A percentile compares a stretch with the other conserved stretches of the same genome.
Evolutionary conservation across 1,140 invertebrate species (phyloP).

Genomic region (Tenebrio molitor): DNA sequence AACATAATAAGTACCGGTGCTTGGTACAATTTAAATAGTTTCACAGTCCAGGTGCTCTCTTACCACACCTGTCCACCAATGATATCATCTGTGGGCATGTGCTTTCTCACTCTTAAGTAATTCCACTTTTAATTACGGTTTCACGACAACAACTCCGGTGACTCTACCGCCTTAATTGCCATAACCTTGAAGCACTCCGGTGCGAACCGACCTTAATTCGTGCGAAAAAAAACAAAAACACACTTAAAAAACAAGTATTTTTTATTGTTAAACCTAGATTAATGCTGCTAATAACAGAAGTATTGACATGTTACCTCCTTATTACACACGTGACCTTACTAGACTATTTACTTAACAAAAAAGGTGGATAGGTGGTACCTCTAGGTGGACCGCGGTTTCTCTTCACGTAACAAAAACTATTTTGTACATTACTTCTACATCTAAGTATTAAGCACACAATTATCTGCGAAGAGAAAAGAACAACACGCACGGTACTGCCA

Average conservation of each 20-base stretch:
- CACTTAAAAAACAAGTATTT: conserved; percentile 23
- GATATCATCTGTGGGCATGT: too few species aligned
- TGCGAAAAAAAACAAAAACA: conserved; percentile 17
- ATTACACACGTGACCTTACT: neutral
- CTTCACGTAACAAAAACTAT: neutral
- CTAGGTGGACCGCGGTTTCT: neutral
- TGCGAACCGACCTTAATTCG: neutral
- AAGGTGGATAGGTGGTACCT: too few species aligned
- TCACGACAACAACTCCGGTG: too few species aligned
- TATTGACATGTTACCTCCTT: conserved; percentile 14
- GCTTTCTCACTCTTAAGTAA: too few species aligned
- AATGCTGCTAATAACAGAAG: conserved; percentile 3
- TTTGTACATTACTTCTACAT: neutral
- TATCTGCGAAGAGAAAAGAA: conserved; percentile 26
- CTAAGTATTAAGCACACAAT: neutral
- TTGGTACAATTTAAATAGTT: too few species aligned
- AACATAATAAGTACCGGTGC: too few species aligned
- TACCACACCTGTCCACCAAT: too few species aligned
- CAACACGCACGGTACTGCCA: conserved; percentile 46
- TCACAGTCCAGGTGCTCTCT: too few species aligned
- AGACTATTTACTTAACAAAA: conserved; percentile 1
- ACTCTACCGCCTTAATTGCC: neutral
- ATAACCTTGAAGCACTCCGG: neutral
- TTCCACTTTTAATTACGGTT: too few species aligned
- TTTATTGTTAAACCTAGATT: conserved; percentile 17